Evolutionary conservation across 2,797 vertebrate genomes (phyloP), one percentile per base, ranked within the genome.

Genomic region (Manis pentadactyla): DNA sequence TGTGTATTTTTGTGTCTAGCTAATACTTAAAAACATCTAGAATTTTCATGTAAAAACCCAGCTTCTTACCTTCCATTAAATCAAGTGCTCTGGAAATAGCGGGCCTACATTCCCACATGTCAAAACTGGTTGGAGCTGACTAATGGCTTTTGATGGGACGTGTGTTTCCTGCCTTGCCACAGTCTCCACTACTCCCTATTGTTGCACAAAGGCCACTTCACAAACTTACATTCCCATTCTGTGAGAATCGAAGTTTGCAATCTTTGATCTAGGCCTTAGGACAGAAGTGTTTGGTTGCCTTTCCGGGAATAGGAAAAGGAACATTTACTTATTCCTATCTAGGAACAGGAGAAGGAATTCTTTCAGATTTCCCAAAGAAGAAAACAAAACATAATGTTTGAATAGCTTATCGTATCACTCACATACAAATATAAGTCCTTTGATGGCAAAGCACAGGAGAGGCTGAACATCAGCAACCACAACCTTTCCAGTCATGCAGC

Each of bases 361-460:
- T 46, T 79, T 64, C 37, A 21, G 21, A 77, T 21, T 59, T 69
- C 55, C 37, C 74, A 75, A 25, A 69, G 85, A 57, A 89, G 42
- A 69, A 82, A 69, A 37, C 31, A 79, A 77, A 82, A 66, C 17
- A 1, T 7, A 25, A 31, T 4, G 17, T 86, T 46, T 87, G 73
- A 27, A 15, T 13, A 19, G 14, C 49, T 29, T 37, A 4, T 42
- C 42, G 68, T 64, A 53, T 27, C 21, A 3, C 14, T 66, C 5
- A 27, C 15, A 21, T 14, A 3, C 0, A 42, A 1, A 0, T 1
- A 4, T 4, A 49, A n/a, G 6, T n/a, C 55, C 27, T 2, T 29
- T 2, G 10, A 37, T 0, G 25, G 57, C 21, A 29, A 10, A 23
- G 63, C 61, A 1, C 17, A 2, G 74, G 10, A 18, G 51, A 55